Percentiles rank a stretch among this genome's conserved stretches.
phyloP scores from a whole-genome alignment of 2,113 vertebrate genomes.

The Fregata magnificens region DNA sequence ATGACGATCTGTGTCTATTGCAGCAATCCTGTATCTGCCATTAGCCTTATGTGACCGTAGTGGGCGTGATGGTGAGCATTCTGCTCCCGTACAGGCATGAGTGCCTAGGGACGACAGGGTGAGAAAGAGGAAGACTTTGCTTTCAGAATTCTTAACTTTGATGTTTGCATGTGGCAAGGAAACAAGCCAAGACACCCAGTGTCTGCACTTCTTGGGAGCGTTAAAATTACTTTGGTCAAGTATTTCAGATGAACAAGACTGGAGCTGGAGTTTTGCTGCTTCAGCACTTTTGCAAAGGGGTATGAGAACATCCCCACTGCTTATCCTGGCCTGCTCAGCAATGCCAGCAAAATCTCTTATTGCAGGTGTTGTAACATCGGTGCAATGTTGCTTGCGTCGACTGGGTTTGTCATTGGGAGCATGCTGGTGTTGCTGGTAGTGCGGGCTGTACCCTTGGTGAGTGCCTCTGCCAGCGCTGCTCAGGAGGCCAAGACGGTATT shows the following conservation, averaged over 20 bases:
- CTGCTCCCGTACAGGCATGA: fast-evolving
- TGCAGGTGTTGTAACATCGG: fast-evolving
- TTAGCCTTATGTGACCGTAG: fast-evolving
- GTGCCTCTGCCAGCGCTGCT: fast-evolving
- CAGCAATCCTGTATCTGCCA: background rate
- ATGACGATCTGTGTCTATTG: background rate
- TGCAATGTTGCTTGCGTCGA: fast-evolving
- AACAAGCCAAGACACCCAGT: background rate
- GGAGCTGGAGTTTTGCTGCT: background rate
- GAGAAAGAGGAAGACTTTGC: background rate
- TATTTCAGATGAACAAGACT: background rate
- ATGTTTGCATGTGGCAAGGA: background rate
- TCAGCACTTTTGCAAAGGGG: background rate
- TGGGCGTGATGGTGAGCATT: too few relatives aligned
- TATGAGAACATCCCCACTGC: background rate
- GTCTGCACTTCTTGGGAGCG: background rate
- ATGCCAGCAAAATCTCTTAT: background rate
- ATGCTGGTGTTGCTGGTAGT: background rate
- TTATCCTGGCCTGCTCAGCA: background rate
- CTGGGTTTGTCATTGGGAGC: background rate
- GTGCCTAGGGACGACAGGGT: background rate
- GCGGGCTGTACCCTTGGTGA: background rate
- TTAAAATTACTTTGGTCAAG: background rate
- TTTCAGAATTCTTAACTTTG: background rate
- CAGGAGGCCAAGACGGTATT: background rate